Conservation (phyloP, 2,888 invertebrate genomes). For the Tholera decimalis region DNA sequence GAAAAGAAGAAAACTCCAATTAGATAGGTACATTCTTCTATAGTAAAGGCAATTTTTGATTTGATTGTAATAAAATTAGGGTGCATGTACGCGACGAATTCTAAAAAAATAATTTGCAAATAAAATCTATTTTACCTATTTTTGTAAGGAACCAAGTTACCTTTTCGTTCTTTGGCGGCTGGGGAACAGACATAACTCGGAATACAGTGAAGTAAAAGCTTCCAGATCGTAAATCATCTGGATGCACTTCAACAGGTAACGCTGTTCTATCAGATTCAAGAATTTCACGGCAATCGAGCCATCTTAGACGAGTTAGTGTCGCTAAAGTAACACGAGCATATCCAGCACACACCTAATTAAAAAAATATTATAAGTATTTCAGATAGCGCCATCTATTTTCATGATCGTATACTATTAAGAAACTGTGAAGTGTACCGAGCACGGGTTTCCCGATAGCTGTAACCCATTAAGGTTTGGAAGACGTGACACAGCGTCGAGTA, state of each 20-base stretch:
- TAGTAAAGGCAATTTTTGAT: too few relatives aligned
- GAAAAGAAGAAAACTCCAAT: too few relatives aligned
- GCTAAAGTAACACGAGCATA: slow-evolving; percentile 85
- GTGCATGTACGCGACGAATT: too few relatives aligned
- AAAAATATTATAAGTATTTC: background rate
- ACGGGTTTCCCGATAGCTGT: slow-evolving; percentile 91
- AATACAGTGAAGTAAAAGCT: slow-evolving; percentile 87
- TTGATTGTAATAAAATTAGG: too few relatives aligned
- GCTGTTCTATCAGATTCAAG: slow-evolving; percentile 75
- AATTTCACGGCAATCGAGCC: slow-evolving; percentile 89
- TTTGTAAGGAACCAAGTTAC: slow-evolving; percentile 57
- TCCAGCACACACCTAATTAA: slow-evolving; percentile 81
- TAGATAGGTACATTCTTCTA: too few relatives aligned
- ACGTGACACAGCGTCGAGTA: slow-evolving; percentile 78
- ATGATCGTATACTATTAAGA: slow-evolving; percentile 22
- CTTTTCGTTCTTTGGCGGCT: slow-evolving; percentile 90
- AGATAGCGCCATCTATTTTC: slow-evolving; percentile 72
- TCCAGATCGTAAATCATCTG: slow-evolving; percentile 81
- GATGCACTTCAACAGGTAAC: slow-evolving; percentile 76
- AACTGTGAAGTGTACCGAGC: slow-evolving; percentile 81
- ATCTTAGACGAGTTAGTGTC: slow-evolving; percentile 83
- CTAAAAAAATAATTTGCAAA: too few relatives aligned
- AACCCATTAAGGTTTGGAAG: slow-evolving; percentile 85
- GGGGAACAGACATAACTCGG: slow-evolving; percentile 88
- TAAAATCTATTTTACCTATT: background rate